Conservation (phyloP, 2,888 invertebrate genomes). For the Conomelus anceps region DNA sequence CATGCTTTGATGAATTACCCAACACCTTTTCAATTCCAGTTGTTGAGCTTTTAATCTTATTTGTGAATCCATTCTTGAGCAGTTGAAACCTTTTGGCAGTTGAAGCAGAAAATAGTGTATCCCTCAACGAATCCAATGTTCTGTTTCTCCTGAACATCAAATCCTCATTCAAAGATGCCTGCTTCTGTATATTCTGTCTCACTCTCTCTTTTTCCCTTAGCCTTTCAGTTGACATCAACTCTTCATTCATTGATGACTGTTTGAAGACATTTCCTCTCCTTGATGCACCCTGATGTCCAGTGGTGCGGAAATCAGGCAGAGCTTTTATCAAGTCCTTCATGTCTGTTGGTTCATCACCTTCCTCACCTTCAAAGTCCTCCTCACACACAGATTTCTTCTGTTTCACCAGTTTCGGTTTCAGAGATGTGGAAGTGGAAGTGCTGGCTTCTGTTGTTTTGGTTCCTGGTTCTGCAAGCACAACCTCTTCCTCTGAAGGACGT, state of each 20-base stretch:
- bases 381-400: slow-evolving; percentile 80
- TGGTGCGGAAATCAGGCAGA: slow-evolving; percentile 55
- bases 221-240: slow-evolving; percentile 80
- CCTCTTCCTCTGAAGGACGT: slow-evolving; percentile 22
- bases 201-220: slow-evolving; percentile 75
- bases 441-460: slow-evolving; percentile 25
- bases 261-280: slow-evolving; percentile 58
- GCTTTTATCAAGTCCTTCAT: slow-evolving; percentile 59
- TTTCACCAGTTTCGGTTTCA: slow-evolving; percentile 69
- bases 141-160: slow-evolving; percentile 58
- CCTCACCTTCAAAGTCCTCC: slow-evolving; percentile 38
- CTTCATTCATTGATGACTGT: slow-evolving; percentile 83
- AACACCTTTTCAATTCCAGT: slow-evolving; percentile 78
- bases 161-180: slow-evolving; percentile 82
- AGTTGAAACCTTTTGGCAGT: slow-evolving; percentile 70
- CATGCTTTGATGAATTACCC: slow-evolving; percentile 57
- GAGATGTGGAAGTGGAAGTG: slow-evolving; percentile 37
- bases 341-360: slow-evolving; percentile 47
- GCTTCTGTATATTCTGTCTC: slow-evolving; percentile 78
- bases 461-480: slow-evolving; percentile 21
- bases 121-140: slow-evolving; percentile 62
- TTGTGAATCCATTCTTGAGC: slow-evolving; percentile 72
- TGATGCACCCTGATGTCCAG: slow-evolving; percentile 30
- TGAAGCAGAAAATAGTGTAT: slow-evolving; percentile 65
- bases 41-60: slow-evolving; percentile 73